Conservation (phyloP, 2,113 vertebrate genomes). For the Illadopsis cleaveri region DNA sequence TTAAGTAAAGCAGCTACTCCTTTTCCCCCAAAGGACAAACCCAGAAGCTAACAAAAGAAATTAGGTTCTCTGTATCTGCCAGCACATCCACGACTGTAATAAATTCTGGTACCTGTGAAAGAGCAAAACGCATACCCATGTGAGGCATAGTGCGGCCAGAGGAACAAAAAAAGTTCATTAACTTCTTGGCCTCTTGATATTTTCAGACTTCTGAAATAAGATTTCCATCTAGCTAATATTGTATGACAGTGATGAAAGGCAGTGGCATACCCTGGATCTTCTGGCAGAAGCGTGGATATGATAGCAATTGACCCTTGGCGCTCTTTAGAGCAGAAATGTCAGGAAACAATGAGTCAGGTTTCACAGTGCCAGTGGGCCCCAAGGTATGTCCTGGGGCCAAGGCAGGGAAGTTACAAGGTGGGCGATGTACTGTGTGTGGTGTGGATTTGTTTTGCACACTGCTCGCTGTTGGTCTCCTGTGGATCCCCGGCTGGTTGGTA, state of each 20-base stretch:
- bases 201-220: background rate
- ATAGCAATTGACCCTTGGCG: background rate
- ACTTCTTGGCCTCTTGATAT: background rate
- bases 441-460: background rate
- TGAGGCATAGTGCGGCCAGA: background rate
- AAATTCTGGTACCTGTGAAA: conserved; percentile 14
- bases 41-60: conserved; percentile 15
- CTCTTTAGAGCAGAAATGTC: background rate
- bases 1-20: conserved; percentile 25
- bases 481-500: background rate
- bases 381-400: background rate
- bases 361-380: background rate
- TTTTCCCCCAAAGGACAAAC: conserved; percentile 33
- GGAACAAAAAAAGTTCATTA: conserved; percentile 16
- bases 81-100: background rate
- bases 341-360: background rate
- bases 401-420: background rate
- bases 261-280: background rate
- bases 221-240: background rate
- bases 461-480: background rate
- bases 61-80: background rate
- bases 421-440: background rate
- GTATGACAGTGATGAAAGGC: background rate
- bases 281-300: background rate
- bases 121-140: background rate